Conservation (phyloP, 2,888 invertebrate genomes). For the Leucozona laternaria region DNA sequence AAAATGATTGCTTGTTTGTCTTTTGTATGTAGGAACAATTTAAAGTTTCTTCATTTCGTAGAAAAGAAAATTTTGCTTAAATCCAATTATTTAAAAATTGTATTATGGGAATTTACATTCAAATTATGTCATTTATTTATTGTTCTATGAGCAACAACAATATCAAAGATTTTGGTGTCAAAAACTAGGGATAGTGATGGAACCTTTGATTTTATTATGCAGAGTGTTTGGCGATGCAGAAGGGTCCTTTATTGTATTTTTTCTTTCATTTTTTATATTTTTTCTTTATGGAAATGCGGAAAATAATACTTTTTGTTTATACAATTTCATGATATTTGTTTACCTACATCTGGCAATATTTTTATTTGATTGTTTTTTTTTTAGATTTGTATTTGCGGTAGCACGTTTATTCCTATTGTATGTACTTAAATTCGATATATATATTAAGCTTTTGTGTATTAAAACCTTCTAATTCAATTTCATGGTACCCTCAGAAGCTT, state of each 20-base stretch:
- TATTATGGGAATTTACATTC: conserved; percentile 33
- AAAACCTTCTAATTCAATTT: no score
- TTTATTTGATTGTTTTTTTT: no score
- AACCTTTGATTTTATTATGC: background rate
- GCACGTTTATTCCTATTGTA: no score
- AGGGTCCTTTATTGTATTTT: background rate
- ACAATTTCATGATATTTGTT: no score
- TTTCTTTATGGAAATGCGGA: background rate
- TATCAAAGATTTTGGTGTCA: conserved; percentile 5
- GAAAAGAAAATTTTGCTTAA: conserved; percentile 8
- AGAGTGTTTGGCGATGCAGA: background rate
- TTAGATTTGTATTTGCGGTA: no score
- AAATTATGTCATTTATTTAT: conserved; percentile 30
- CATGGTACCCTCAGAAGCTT: no score
- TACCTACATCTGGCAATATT: no score
- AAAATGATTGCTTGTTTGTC: conserved; percentile 35
- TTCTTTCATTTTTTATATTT: background rate
- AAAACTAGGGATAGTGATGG: background rate
- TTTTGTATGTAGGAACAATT: conserved; percentile 19
- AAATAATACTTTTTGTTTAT: background rate
- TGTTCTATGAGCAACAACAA: background rate
- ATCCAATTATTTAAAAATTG: conserved; percentile 39
- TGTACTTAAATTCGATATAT: no score
- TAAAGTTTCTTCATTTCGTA: conserved; percentile 32
- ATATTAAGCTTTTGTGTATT: no score